Conservation (phyloP, 2,797 vertebrate genomes). For the Epinephelus coioides region DNA sequence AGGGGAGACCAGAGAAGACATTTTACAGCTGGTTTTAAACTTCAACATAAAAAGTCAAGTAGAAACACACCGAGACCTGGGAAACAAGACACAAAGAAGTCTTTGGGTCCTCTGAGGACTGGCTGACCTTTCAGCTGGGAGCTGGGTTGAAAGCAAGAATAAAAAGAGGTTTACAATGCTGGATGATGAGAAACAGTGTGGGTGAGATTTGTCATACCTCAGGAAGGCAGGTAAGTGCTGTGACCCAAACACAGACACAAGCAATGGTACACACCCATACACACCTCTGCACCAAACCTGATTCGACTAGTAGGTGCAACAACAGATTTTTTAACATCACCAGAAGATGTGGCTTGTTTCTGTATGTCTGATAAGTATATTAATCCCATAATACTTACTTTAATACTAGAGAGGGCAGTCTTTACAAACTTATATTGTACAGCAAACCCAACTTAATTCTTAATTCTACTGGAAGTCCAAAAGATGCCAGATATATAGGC, state of each 20-base stretch:
- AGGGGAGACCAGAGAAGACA: conserved; percentile 20
- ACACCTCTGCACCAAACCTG: conserved; percentile 14
- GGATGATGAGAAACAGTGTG: conserved; percentile 47
- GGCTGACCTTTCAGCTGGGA: conserved; percentile 63
- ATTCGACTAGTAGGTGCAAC: conserved; percentile 11
- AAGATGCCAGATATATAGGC: background rate
- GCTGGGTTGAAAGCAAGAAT: conserved; percentile 44
- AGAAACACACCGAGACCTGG: conserved; percentile 33
- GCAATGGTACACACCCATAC: conserved; percentile 22
- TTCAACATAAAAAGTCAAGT: conserved; percentile 43
- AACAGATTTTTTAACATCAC: conserved; percentile 18
- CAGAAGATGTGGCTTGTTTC: background rate
- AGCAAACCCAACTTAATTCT: no score
- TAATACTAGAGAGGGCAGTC: background rate
- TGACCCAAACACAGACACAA: conserved; percentile 52
- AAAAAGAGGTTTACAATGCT: conserved; percentile 37
- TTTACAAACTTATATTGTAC: conserved; percentile 1
- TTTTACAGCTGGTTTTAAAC: conserved; percentile 49
- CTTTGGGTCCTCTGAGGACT: conserved; percentile 39
- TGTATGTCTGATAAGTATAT: background rate
- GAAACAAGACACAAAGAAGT: conserved; percentile 50
- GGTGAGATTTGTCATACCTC: conserved; percentile 59
- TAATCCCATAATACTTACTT: conserved; percentile 1
- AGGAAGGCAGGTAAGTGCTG: conserved; percentile 50
- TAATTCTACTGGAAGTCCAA: no score